Conservation (phyloP, 2,113 vertebrate genomes). For the Chlorocebus sabaeus region DNA sequence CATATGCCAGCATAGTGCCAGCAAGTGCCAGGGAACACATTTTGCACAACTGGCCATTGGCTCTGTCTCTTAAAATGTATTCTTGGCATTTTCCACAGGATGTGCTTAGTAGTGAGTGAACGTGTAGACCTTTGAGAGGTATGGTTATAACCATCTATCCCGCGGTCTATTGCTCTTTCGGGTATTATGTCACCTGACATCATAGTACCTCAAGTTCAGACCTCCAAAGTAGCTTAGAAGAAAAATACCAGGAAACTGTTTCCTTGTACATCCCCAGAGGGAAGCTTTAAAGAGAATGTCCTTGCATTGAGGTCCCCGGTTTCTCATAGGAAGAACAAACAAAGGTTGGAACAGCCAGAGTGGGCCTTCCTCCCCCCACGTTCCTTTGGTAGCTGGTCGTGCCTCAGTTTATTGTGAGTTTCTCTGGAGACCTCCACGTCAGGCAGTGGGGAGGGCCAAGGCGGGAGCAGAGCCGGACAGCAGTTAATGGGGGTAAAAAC, state of each 20-base stretch:
- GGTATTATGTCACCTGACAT: neutral
- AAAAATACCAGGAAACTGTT: neutral
- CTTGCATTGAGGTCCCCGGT: neutral
- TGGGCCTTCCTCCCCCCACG: neutral
- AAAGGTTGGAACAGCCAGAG: neutral
- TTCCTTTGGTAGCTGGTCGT: neutral
- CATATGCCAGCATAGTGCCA: accelerated
- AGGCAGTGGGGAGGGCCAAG: neutral
- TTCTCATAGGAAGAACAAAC: neutral
- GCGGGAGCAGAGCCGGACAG: neutral
- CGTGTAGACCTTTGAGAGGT: neutral
- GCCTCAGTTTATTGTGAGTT: neutral
- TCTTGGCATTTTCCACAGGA: neutral
- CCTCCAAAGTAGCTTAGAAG: no score
- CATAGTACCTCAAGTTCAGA: neutral
- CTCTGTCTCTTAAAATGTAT: neutral
- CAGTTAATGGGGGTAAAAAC: neutral
- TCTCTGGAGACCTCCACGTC: neutral
- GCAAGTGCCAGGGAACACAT: neutral
- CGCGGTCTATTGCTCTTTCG: neutral
- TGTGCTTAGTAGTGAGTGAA: neutral
- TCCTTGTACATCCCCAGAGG: neutral
- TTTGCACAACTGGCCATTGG: neutral
- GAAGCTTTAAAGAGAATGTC: neutral
- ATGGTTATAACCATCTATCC: neutral